Percentiles rank a stretch among this genome's conserved stretches.
Conservation (phyloP, 2,888 invertebrate species). For the Orchestes rusci region DNA sequence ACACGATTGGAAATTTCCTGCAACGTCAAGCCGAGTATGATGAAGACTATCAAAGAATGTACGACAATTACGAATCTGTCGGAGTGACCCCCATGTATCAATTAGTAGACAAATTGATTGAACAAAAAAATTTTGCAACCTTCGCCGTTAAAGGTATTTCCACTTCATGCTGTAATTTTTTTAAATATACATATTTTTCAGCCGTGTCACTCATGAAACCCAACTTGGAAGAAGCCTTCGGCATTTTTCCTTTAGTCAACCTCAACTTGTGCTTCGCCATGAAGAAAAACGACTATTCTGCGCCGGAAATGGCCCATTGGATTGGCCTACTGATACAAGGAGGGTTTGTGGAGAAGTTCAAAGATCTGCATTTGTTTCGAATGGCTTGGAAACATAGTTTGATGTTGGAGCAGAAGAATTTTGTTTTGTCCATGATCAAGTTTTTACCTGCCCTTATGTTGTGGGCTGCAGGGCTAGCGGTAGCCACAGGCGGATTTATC, state of each 20-base stretch:
- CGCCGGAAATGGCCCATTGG: slow-evolving; percentile 2
- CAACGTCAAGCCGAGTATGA: background rate
- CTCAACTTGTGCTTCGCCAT: background rate
- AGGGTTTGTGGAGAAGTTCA: slow-evolving; percentile 6
- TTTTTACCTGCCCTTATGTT: background rate
- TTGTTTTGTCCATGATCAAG: background rate
- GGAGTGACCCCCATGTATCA: background rate
- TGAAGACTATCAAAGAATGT: background rate
- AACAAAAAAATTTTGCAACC: background rate
- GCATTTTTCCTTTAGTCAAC: background rate
- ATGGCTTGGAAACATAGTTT: slow-evolving; percentile 2
- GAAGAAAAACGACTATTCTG: slow-evolving; percentile 5
- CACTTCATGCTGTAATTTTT: too few species aligned
- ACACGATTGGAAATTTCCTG: background rate
- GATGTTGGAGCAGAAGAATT: background rate
- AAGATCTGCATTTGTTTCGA: background rate
- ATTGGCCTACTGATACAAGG: background rate
- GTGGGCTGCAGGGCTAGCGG: background rate
- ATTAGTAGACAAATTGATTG: background rate
- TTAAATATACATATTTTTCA: too few species aligned
- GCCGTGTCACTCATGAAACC: slow-evolving; percentile 2
- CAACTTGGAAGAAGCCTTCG: slow-evolving; percentile 5
- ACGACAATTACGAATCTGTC: background rate
- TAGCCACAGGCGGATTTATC: background rate
- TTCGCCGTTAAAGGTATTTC: background rate